Evolutionary conservation across 1,140 invertebrate species (phyloP).

Genomic region (Chlorops oryzae): DNA sequence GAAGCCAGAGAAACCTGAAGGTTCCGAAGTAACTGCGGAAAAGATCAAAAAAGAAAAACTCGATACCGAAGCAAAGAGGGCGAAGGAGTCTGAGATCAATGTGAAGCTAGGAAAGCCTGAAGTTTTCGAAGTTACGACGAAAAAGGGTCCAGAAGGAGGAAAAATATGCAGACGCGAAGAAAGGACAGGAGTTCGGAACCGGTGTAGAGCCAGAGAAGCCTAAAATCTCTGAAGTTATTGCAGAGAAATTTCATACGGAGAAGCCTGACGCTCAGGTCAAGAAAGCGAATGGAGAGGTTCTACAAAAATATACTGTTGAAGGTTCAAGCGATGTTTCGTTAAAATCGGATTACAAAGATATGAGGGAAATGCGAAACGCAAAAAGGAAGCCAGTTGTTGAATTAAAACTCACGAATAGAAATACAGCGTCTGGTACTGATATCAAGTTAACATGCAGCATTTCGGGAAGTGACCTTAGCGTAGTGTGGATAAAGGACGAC

Average conservation of each 20-base stretch:
- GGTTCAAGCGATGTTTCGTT: no score
- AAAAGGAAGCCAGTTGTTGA: constrained; percentile 72
- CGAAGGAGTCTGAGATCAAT: background rate
- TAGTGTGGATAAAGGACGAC: constrained; percentile 80
- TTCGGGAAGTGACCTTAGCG: constrained; percentile 67
- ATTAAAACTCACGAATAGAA: constrained; percentile 68
- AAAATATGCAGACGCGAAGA: background rate
- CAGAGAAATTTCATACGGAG: no score
- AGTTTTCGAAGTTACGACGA: background rate
- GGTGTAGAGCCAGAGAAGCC: no score
- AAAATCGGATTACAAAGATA: constrained; percentile 35
- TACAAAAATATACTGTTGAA: no score
- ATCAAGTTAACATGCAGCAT: constrained; percentile 80
- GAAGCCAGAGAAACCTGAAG: no score
- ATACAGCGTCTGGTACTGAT: constrained; percentile 63
- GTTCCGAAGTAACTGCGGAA: no score
- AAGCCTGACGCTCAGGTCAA: no score
- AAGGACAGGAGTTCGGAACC: constrained; percentile 6
- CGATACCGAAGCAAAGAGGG: no score
- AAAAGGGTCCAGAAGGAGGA: constrained; percentile 13
- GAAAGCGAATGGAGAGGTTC: no score
- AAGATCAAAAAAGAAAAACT: no score
- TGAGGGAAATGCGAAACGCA: constrained; percentile 37
- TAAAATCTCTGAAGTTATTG: no score
- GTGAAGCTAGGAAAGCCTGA: background rate